Evolutionary conservation across 2,113 vertebrate genomes (phyloP), one percentile per base, ranked within the genome.

Genomic region (Corapipo altera): DNA sequence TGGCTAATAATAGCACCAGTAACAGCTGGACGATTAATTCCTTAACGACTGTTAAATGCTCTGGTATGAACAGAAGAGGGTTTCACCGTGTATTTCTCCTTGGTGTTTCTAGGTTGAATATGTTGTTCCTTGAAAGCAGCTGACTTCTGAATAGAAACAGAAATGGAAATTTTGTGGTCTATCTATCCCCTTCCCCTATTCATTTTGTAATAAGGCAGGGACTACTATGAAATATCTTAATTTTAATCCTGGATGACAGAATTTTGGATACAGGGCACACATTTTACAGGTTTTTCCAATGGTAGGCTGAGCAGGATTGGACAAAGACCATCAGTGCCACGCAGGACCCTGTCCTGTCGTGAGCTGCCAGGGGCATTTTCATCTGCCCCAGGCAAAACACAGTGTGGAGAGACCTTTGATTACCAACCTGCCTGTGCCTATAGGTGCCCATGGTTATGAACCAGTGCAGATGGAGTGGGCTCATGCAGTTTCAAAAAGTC

Each of bases 311-410:
- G 66, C 32, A 71, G 28, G 37, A 76, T 13, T 12, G 1, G 52
- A 55, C 32, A 61, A 81, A 61, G 48, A 49, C 48, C 41, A 46
- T 39, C 35, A 48, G 12, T 58, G 32, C 59, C 43, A 37, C 19
- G 26, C 28, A 27, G 23, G 15, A 65, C 19, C 33, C 3, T 1
- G 12, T 16, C 28, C 35, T 2, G 1, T 3, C 0, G 0, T 8
- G 28, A 80, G 48, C 37, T 89, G 17, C 37, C 20, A 71, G 7
- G 15, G 21, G 24, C 2, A 4, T 58, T 87, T 77, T 4, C 0
- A 2, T 43, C 52, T 64, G 26, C 24, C 28, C 32, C 0, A 3
- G 21, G n/a, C 1, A 5, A 19, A 62, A 19, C 1, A 41, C n/a
- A 59, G 37, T 20, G 26, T 16, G n/a, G 32, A 92, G 17, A 81